Evolutionary conservation across 2,888 invertebrate genomes (phyloP).

Genomic region (Drosophila leonis): DNA sequence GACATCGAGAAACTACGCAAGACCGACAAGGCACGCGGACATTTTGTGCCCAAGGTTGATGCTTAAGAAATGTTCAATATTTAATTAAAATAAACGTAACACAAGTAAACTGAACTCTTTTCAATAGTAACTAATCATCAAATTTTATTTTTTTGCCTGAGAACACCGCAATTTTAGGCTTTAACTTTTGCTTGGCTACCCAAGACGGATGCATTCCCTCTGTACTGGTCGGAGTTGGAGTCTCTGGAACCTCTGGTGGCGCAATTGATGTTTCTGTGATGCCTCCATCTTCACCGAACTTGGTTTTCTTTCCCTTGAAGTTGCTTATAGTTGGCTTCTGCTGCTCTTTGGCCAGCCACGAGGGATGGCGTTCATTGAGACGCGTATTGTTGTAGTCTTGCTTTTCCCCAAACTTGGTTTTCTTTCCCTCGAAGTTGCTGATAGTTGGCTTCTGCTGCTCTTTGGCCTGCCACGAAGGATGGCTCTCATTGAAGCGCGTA

Average conservation of each 20-base stretch:
- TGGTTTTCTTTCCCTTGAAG: constrained; percentile 82
- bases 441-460: constrained; percentile 79
- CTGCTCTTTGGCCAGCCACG: constrained; percentile 84
- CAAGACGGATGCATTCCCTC: constrained; percentile 84
- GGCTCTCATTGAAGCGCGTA: constrained; percentile 50
- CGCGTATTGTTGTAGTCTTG: neutral
- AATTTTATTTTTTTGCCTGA: constrained; percentile 84
- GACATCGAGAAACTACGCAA: constrained; percentile 89
- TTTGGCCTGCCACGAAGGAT: constrained; percentile 84
- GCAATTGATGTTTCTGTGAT: constrained; percentile 8
- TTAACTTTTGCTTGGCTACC: constrained; percentile 84
- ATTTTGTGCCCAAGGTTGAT: constrained; percentile 86
- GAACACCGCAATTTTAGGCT: constrained; percentile 81
- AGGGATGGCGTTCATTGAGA: constrained; percentile 76
- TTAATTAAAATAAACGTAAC: constrained; percentile 42
- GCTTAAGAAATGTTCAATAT: constrained; percentile 40
- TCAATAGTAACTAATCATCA: constrained; percentile 49
- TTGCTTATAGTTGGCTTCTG: constrained; percentile 73
- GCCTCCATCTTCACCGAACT: constrained; percentile 74
- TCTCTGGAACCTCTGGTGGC: neutral
- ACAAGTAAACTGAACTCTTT: neutral
- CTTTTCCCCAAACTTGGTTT: constrained; percentile 79
- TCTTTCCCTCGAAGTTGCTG: constrained; percentile 78
- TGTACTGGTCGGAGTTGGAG: constrained; percentile 15
- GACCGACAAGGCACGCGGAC: constrained; percentile 88